Evolutionary conservation across 2,797 vertebrate genomes (phyloP).

Genomic region (Distichodus sexfasciatus): DNA sequence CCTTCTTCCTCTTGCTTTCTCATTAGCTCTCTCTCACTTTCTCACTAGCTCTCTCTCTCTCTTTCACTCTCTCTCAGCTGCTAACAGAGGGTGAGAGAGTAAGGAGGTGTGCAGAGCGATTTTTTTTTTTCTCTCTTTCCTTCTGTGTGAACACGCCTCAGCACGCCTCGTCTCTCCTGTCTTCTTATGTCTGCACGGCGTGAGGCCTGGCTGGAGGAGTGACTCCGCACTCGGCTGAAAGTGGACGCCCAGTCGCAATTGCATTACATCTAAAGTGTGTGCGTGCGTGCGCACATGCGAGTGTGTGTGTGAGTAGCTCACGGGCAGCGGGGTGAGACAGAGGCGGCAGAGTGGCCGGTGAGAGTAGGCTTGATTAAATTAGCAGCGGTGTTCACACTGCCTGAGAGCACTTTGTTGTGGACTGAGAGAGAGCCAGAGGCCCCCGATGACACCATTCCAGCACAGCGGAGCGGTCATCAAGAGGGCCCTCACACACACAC

Average conservation of each 20-base stretch:
- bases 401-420: constrained; percentile 18
- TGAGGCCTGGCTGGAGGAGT: constrained; percentile 23
- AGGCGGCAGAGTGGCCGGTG: constrained; percentile 1
- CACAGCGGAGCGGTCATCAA: background rate
- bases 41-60: constrained; percentile 28
- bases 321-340: background rate
- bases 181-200: constrained; percentile 21
- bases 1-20: no score
- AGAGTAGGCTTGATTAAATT: constrained; percentile 35
- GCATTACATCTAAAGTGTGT: constrained; percentile 3
- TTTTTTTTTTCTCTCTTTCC: constrained; percentile 51
- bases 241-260: constrained; percentile 28
- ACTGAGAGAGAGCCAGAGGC: constrained; percentile 7
- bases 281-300: background rate
- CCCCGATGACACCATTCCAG: constrained; percentile 27
- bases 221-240: constrained; percentile 15
- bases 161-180: constrained; percentile 17
- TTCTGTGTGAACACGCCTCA: constrained; percentile 29
- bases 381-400: constrained; percentile 12
- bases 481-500: constrained; percentile 10
- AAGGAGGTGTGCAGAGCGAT: constrained; percentile 39
- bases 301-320: background rate
- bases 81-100: constrained; percentile 33
- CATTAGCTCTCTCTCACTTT: no score
- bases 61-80: constrained; percentile 11